Evolutionary conservation across 2,888 invertebrate genomes (phyloP).

Genomic region (Agrilus cyanescens): DNA sequence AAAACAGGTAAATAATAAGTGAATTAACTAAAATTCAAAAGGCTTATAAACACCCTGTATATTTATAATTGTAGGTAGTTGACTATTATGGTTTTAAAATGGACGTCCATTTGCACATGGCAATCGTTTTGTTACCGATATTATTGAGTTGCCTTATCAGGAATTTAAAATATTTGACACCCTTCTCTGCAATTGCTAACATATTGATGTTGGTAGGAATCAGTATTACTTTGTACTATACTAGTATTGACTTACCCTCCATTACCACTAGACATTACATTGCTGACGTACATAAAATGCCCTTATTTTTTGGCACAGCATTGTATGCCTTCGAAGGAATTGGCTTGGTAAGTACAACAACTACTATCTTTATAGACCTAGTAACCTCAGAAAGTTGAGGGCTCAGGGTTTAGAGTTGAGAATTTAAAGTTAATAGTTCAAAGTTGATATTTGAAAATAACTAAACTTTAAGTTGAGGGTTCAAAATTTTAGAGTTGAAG

Average conservation of each 20-base stretch:
- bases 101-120: constrained; percentile 62
- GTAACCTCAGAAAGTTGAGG: too few relatives aligned
- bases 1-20: constrained; percentile 64
- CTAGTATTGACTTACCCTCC: constrained; percentile 58
- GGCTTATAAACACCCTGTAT: not conserved
- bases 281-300: constrained; percentile 49
- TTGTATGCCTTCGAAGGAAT: constrained; percentile 97
- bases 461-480: too few relatives aligned
- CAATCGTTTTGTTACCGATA: constrained; percentile 59
- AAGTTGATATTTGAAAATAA: too few relatives aligned
- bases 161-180: constrained; percentile 64
- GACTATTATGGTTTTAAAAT: constrained; percentile 49
- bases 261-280: constrained; percentile 47
- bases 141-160: constrained; percentile 63
- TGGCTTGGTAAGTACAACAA: constrained; percentile 53
- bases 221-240: constrained; percentile 66
- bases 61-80: constrained; percentile 43
- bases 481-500: too few relatives aligned
- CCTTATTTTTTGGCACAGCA: constrained; percentile 90
- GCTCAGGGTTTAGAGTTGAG: too few relatives aligned
- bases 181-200: constrained; percentile 68
- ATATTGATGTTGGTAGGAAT: constrained; percentile 63
- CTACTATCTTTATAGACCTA: too few relatives aligned
- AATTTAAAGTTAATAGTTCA: too few relatives aligned
- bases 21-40: too few relatives aligned